Percentiles rank a stretch among this genome's conserved stretches.
Evolutionary conservation across 1,140 invertebrate species (phyloP).

Genomic region (Drosophila busckii): DNA sequence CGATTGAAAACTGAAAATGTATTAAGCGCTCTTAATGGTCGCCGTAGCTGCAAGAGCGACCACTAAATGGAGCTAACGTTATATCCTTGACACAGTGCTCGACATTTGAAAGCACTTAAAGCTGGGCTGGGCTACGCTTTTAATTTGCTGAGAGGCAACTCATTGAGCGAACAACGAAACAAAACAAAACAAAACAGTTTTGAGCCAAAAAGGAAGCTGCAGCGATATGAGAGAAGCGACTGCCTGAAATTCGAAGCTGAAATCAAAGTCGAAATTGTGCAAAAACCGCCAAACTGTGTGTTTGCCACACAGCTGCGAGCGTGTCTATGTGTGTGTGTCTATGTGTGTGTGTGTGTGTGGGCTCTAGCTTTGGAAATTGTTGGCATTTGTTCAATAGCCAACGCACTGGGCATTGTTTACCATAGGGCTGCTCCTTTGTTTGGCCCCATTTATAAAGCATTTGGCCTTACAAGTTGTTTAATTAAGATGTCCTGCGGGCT

Average conservation of each 20-base stretch:
- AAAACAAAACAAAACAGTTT: background rate
- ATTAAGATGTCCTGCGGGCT: slow-evolving; percentile 70
- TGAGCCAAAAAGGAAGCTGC: background rate
- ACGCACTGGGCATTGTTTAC: slow-evolving; percentile 28
- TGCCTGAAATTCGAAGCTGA: slow-evolving; percentile 12
- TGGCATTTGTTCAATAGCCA: slow-evolving; percentile 53
- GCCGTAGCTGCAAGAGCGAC: background rate
- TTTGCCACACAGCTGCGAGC: slow-evolving; percentile 25
- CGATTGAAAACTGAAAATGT: slow-evolving; percentile 56
- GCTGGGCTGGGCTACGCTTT: slow-evolving; percentile 19
- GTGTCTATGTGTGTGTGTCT: background rate
- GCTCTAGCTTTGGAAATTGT: slow-evolving; percentile 15
- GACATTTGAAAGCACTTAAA: slow-evolving; percentile 22
- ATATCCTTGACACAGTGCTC: background rate
- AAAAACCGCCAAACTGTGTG: slow-evolving; percentile 45
- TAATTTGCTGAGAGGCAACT: slow-evolving; percentile 41
- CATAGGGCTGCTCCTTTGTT: slow-evolving; percentile 16
- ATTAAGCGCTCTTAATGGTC: slow-evolving; percentile 52
- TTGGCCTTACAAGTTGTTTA: slow-evolving; percentile 68
- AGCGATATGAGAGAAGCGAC: background rate
- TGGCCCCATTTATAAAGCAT: slow-evolving; percentile 56
- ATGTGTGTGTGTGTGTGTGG: slow-evolving; percentile 12
- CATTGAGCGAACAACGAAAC: slow-evolving; percentile 13
- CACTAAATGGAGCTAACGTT: slow-evolving; percentile 7
- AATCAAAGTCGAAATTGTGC: slow-evolving; percentile 56